These are phyloP conservation scores for Apostichopus parvimensis DNA, from an alignment of 35 echinoderm and acorn worm genomes.

Conservation along the genomic window DNA sequence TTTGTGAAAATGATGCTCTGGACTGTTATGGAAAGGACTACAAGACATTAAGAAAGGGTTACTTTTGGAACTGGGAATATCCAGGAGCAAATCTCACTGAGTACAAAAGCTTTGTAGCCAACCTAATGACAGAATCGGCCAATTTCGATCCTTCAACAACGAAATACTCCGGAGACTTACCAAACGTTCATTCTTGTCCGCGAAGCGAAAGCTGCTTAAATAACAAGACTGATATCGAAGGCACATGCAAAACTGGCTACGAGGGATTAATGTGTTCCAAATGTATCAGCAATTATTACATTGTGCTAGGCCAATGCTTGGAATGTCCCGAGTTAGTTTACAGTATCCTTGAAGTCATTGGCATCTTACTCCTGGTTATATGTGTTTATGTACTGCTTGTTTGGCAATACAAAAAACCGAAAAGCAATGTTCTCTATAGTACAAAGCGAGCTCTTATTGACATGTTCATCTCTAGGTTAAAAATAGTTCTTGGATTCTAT, in stretches of 20 bases:
- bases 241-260: not conserved
- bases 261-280: not conserved
- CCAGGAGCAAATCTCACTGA: not conserved
- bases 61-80: constrained; percentile 10
- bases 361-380: not conserved
- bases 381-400: not conserved
- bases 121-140: not conserved
- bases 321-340: not conserved
- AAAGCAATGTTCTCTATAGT: not conserved
- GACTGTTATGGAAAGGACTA: too few species aligned
- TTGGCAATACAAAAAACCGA: not conserved
- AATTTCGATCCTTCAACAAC: not conserved
- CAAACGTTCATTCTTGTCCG: not conserved
- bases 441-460: not conserved
- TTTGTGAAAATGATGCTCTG: not conserved
- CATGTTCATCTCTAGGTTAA: not conserved
- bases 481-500: constrained; percentile 18
- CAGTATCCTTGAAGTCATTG: not conserved
- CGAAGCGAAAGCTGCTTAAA: not conserved
- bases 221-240: not conserved
- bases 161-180: not conserved
- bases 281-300: not conserved
- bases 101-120: too few species aligned
- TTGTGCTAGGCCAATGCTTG: not conserved
- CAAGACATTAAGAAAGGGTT: not conserved